A percentile compares a stretch with the other conserved stretches of the same genome.
These are phyloP conservation scores for Blastomussa wellsi DNA, from an alignment of 92 coral and sea anemone genomes.

Conservation along the genomic window DNA sequence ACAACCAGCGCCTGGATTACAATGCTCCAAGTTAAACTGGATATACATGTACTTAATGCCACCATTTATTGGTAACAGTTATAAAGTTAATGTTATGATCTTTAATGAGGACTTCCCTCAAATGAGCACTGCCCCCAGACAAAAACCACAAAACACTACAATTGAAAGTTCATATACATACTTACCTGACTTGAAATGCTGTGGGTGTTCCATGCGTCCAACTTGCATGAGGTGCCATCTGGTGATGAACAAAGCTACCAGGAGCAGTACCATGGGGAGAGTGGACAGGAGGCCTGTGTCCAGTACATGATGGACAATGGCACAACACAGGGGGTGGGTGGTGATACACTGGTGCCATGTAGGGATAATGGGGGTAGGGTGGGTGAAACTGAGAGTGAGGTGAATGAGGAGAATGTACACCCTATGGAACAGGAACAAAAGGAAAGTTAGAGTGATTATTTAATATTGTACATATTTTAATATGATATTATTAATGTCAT, in stretches of 20 bases:
- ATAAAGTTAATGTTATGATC: no score
- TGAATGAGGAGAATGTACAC: slow-evolving; percentile 34
- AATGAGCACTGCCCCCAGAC: no score
- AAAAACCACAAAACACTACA: no score
- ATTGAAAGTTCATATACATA: background rate
- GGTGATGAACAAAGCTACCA: slow-evolving; percentile 28
- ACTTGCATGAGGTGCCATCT: slow-evolving; percentile 16
- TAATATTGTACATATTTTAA: background rate
- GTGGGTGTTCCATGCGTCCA: slow-evolving; percentile 31
- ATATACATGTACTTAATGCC: no score
- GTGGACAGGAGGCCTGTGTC: slow-evolving; percentile 46
- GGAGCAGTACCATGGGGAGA: slow-evolving; percentile 39
- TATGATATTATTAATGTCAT: no score
- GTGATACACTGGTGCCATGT: slow-evolving; percentile 46
- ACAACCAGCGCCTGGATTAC: no score
- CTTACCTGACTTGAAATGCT: slow-evolving; percentile 40
- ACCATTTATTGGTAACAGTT: no score
- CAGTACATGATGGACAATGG: slow-evolving; percentile 45
- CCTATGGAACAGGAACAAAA: background rate
- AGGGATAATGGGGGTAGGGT: slow-evolving; percentile 38
- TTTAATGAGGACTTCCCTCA: no score
- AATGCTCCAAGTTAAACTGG: no score
- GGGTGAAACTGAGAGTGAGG: slow-evolving; percentile 38
- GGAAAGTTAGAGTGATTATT: no score
- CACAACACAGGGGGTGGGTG: slow-evolving; percentile 48